A percentile compares a stretch with the other conserved stretches of the same genome.
Evolutionary conservation across 1,140 invertebrate species (phyloP).

Genomic region (Drosophila equinoxialis): DNA sequence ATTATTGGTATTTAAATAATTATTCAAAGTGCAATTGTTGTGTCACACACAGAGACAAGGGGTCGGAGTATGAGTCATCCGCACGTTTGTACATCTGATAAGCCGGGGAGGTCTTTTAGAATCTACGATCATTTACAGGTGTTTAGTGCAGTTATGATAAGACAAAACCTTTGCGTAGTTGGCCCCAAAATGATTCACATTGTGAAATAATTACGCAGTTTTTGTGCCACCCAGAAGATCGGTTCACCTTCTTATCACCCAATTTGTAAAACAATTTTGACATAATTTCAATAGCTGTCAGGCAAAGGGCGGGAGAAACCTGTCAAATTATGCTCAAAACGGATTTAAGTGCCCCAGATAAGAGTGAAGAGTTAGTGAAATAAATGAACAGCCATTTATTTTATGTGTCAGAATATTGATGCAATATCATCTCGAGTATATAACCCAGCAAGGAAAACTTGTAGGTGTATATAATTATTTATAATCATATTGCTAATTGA

Average conservation of each 20-base stretch:
- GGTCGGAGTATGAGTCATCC: neutral
- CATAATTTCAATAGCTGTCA: slow-evolving; percentile 5
- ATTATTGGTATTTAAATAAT: too few relatives aligned
- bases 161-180: neutral
- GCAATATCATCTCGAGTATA: too few relatives aligned
- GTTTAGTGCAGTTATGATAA: slow-evolving; percentile 32
- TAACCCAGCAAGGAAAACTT: neutral
- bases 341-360: neutral
- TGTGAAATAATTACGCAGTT: neutral
- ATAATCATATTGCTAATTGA: neutral
- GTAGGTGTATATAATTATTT: neutral
- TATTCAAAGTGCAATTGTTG: neutral
- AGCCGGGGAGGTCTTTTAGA: neutral
- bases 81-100: neutral
- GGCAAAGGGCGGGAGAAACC: neutral
- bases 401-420: too few relatives aligned
- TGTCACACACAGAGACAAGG: neutral
- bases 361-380: neutral
- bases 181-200: slow-evolving; percentile 14
- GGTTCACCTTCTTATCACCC: neutral
- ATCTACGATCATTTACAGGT: slow-evolving; percentile 18
- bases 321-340: neutral
- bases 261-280: slow-evolving; percentile 14
- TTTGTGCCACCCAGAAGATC: neutral
- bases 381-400: too few relatives aligned